phyloP scores from a whole-genome alignment of 2,113 vertebrate genomes.

The Gallinago media region DNA sequence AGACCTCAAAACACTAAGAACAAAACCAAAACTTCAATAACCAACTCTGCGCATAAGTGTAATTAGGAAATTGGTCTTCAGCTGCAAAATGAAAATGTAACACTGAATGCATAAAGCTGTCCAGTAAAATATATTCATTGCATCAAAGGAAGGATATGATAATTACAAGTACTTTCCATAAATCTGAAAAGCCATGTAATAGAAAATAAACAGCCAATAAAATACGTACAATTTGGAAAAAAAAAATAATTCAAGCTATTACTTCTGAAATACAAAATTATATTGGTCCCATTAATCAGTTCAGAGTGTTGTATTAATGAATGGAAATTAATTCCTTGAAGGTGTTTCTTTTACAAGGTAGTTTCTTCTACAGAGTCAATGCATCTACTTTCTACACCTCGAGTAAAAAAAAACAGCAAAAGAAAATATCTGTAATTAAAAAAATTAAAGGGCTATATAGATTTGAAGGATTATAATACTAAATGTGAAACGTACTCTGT shows the following conservation, averaged over 20 bases:
- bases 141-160: conserved; percentile 1
- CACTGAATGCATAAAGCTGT: conserved; percentile 5
- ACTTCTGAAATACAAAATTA: conserved; percentile 51
- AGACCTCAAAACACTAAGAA: background rate
- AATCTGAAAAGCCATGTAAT: conserved; percentile 24
- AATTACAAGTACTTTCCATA: conserved; percentile 30
- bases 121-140: conserved; percentile 27
- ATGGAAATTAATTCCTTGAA: background rate
- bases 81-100: background rate
- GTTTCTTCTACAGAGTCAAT: background rate
- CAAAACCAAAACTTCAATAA: background rate
- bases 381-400: background rate
- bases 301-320: background rate
- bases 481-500: background rate
- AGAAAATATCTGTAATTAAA: background rate
- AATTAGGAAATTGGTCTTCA: background rate
- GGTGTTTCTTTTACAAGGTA: background rate
- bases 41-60: background rate
- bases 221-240: conserved; percentile 17
- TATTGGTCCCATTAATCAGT: conserved; percentile 58
- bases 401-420: background rate
- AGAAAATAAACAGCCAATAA: conserved; percentile 59
- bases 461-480: background rate
- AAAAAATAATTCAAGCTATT: conserved; percentile 24
- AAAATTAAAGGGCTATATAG: background rate